Evolutionary conservation across 2,113 vertebrate species (phyloP), one percentile per base, ranked within the genome.

Genomic region (Hyperopisus bebe): DNA sequence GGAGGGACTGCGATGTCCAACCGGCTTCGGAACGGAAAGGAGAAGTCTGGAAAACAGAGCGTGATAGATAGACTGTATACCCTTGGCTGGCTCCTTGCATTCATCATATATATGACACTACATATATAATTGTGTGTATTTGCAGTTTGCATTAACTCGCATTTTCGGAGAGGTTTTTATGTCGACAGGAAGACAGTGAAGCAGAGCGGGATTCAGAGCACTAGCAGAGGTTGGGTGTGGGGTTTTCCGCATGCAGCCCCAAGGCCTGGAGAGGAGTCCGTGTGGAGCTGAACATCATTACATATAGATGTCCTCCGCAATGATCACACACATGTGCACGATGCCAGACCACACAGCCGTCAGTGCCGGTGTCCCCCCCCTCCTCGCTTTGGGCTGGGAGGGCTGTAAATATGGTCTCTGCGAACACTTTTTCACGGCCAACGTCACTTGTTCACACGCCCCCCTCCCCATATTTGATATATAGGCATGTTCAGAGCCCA

Each of bases 151-250:
- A 91, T 88, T 92, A 47, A 92, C 92, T 93, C 93, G 92, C 91
- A 93, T 96, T 95, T 95, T 95, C 39, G 93, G 93, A 90, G 9
- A 91, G 88, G 92, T 95, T 94, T 95, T 93, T 94, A 95, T 91
- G 93, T 92, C 90, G 92, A 90, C 92, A 82, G 88, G 86, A 93
- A 91, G 91, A 91, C 89, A 85, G 89, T 90, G 88, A 86, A 91
- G 62, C 39, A 27, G 39, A 13, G 42, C 46, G 0, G 83, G 90
- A 89, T 70, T 70, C 62, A 27, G n/a, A 70, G 62, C 58, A n/a
- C 8, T 88, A 80, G 80, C 48, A 87, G 39, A 10, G 83, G 21
- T 9, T 62, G 90, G 13, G 47, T 19, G 86, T 10, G 19, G 13
- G n/a, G 62, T 0, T 31, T 62, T 27, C 8, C n/a, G 94, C 94